Conservation (phyloP, 2,113 vertebrate genomes). For the Ctenomys sociabilis region DNA sequence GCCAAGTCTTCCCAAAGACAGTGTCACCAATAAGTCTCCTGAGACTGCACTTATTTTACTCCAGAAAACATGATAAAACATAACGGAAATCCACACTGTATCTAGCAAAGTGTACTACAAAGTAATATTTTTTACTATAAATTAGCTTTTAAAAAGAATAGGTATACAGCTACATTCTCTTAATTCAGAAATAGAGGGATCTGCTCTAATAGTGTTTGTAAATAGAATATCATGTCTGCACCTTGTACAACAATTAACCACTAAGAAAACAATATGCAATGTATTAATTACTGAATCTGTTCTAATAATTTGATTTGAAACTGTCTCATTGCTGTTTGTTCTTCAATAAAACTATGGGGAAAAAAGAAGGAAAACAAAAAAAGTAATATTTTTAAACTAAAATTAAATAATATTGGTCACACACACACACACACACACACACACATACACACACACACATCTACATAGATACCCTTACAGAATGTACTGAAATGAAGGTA, state of each 20-base stretch:
- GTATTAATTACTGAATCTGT: too few relatives aligned
- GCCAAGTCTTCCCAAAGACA: slow-evolving; percentile 31
- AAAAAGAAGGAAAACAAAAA: too few relatives aligned
- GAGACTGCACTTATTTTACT: background rate
- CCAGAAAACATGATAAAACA: slow-evolving; percentile 41
- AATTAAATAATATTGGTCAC: background rate
- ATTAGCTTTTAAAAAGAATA: too few relatives aligned
- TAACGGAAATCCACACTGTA: background rate
- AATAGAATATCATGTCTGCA: too few relatives aligned
- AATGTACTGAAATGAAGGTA: background rate
- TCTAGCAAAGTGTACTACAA: background rate
- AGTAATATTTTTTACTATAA: slow-evolving; percentile 36
- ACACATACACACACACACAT: background rate
- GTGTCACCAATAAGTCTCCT: slow-evolving; percentile 24
- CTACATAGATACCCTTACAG: background rate
- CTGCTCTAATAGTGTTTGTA: too few relatives aligned
- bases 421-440: background rate
- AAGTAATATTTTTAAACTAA: slow-evolving; percentile 29
- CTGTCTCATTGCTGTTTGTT: too few relatives aligned
- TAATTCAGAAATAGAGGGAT: too few relatives aligned
- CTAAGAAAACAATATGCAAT: too few relatives aligned
- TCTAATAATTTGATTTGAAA: too few relatives aligned
- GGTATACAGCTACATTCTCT: too few relatives aligned
- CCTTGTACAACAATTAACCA: too few relatives aligned
- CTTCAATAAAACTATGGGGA: too few relatives aligned